Conservation (phyloP, 2,888 invertebrate species). For the Leucophora obtusa region DNA sequence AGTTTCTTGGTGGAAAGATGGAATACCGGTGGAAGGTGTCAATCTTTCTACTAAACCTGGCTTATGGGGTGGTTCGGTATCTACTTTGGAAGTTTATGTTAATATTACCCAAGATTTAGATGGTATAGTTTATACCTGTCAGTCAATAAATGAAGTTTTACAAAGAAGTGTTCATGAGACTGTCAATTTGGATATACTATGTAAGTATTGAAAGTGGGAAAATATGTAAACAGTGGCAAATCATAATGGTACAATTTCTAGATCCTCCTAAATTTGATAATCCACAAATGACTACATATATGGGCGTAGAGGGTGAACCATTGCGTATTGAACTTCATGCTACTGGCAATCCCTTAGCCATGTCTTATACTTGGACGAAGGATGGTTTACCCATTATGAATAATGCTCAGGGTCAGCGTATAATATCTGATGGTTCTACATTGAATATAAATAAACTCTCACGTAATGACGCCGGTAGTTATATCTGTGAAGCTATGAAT, state of each 20-base stretch:
- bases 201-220: slow-evolving; percentile 68
- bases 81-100: slow-evolving; percentile 74
- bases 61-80: slow-evolving; percentile 76
- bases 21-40: slow-evolving; percentile 75
- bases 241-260: slow-evolving; percentile 40
- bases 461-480: slow-evolving; percentile 75
- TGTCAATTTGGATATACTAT: slow-evolving; percentile 75
- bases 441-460: slow-evolving; percentile 74
- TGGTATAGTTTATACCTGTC: slow-evolving; percentile 76
- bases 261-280: slow-evolving; percentile 75
- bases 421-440: slow-evolving; percentile 74
- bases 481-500: slow-evolving; percentile 75
- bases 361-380: slow-evolving; percentile 76
- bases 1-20: slow-evolving; percentile 77
- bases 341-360: slow-evolving; percentile 75
- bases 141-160: slow-evolving; percentile 75
- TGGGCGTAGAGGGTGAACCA: slow-evolving; percentile 75
- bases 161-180: slow-evolving; percentile 76
- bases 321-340: slow-evolving; percentile 75
- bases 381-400: slow-evolving; percentile 75
- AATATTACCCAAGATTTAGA: slow-evolving; percentile 77
- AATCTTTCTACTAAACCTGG: slow-evolving; percentile 75
- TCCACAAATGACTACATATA: slow-evolving; percentile 71
- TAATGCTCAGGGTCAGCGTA: slow-evolving; percentile 70
- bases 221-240: not conserved